phyloP scores from a whole-genome alignment of 2,113 vertebrate genomes.

The Ammodytes dubius region DNA sequence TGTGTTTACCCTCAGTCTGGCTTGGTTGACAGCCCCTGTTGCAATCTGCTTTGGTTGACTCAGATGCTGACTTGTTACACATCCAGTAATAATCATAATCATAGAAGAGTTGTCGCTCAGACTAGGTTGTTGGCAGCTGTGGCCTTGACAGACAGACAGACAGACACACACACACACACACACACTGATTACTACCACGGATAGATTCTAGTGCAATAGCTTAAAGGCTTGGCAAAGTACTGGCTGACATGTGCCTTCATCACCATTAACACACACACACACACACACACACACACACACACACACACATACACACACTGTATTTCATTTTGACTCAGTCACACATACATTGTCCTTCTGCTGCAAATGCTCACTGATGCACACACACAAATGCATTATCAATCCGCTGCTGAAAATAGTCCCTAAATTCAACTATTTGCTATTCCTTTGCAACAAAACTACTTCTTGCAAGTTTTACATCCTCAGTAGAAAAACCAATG shows the following conservation, averaged over 20 bases:
- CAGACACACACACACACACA: conserved; percentile 1
- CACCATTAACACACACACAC: neutral
- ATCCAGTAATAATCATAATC: conserved; percentile 37
- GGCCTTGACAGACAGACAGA: neutral
- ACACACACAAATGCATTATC: neutral
- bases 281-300: neutral
- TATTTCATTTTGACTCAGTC: neutral
- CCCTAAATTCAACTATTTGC: neutral
- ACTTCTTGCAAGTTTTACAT: neutral
- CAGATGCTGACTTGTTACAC: conserved; percentile 36
- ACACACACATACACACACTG: too few species aligned
- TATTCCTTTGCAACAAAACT: neutral
- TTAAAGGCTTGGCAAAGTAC: neutral
- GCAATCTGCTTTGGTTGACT: conserved; percentile 23
- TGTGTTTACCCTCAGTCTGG: conserved; percentile 41
- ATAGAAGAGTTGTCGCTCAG: conserved; percentile 3
- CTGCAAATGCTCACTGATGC: neutral
- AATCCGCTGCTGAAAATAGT: conserved; percentile 1
- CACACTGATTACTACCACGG: neutral
- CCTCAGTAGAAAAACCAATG: neutral
- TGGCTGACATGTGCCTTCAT: neutral
- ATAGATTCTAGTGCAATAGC: too few species aligned
- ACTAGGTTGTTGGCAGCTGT: conserved; percentile 10
- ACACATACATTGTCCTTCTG: neutral
- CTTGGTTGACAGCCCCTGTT: neutral